phyloP scores from a whole-genome alignment of 1,140 invertebrate species.

The Drosophila ogumai region DNA sequence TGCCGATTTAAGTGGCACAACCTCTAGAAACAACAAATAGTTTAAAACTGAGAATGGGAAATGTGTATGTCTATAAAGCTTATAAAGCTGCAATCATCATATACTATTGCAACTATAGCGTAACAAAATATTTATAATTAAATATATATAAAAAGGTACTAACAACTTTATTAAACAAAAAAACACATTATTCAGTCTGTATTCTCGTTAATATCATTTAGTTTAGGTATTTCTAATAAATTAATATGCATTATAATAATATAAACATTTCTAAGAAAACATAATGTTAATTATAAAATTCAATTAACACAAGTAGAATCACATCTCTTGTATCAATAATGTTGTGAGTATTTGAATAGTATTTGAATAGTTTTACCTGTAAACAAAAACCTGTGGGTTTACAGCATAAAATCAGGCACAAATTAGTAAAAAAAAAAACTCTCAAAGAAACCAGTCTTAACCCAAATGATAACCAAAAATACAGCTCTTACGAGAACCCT shows the following conservation, averaged over 20 bases:
- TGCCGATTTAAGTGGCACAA: not conserved
- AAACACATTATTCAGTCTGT: not conserved
- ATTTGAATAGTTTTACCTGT: too few species aligned
- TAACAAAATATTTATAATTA: too few species aligned
- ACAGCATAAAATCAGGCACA: constrained; percentile 4
- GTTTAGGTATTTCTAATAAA: not conserved
- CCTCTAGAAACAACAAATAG: not conserved
- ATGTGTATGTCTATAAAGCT: not conserved
- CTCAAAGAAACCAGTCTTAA: constrained; percentile 5
- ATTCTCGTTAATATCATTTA: not conserved
- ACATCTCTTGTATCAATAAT: not conserved
- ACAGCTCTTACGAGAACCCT: not conserved
- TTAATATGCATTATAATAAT: too few species aligned
- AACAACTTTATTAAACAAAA: not conserved
- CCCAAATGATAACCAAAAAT: not conserved
- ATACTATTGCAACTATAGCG: not conserved
- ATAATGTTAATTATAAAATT: too few species aligned
- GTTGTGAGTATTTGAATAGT: not conserved
- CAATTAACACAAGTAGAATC: not conserved
- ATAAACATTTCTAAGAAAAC: too few species aligned
- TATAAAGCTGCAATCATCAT: not conserved
- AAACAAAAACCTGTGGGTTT: constrained; percentile 1
- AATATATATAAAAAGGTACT: not conserved
- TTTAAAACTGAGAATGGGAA: not conserved
- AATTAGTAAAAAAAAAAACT: not conserved